A percentile compares a stretch with the other conserved stretches of the same genome.
These are phyloP conservation scores for Coreoperca whiteheadi DNA, from an alignment of 2,113 vertebrate genomes.

Conservation along the genomic window DNA sequence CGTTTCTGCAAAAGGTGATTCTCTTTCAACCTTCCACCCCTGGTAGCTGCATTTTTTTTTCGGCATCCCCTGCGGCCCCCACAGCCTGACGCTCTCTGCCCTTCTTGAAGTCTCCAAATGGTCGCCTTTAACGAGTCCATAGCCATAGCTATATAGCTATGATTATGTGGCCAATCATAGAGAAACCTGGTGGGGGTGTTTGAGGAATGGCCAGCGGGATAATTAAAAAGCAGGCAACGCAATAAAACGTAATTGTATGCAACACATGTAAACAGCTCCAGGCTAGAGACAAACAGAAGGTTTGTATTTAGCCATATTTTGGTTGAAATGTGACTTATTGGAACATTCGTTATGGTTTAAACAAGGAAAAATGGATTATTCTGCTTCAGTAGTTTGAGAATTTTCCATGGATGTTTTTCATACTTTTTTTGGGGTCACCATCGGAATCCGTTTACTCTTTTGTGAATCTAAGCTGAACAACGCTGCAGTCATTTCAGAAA, in stretches of 20 bases:
- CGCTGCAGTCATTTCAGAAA: neutral
- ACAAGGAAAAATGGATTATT: neutral
- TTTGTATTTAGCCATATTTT: neutral
- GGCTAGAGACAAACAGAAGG: too few relatives aligned
- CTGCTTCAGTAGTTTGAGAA: neutral
- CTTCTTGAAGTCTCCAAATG: neutral
- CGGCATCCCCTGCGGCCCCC: too few relatives aligned
- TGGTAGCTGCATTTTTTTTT: too few relatives aligned
- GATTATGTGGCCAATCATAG: neutral
- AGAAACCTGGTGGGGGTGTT: neutral
- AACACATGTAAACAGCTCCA: neutral
- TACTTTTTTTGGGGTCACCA: neutral
- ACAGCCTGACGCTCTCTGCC: too few relatives aligned
- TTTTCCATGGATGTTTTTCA: too few relatives aligned
- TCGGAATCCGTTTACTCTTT: neutral
- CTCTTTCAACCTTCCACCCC: too few relatives aligned
- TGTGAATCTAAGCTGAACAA: neutral
- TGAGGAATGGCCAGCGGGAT: neutral
- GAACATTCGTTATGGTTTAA: neutral
- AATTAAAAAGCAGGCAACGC: neutral
- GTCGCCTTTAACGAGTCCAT: neutral
- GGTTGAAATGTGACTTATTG: neutral
- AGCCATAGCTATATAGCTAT: neutral
- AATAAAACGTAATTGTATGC: neutral
- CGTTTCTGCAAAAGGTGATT: too few relatives aligned